phyloP scores from a whole-genome alignment of 2,888 invertebrate species.

The Coleophora flavipennella region DNA sequence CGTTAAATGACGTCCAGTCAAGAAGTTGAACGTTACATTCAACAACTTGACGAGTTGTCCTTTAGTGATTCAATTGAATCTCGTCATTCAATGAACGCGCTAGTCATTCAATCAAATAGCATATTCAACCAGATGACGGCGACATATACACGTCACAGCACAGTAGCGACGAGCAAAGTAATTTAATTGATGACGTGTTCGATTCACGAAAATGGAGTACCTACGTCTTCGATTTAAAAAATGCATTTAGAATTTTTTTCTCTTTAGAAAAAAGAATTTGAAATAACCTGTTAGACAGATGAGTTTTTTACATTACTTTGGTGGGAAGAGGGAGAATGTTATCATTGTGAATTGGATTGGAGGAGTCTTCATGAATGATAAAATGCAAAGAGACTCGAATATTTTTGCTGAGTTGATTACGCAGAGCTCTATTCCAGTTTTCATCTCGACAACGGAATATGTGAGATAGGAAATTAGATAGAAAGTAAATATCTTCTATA shows the following conservation, averaged over 20 bases:
- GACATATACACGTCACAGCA: constrained; percentile 48
- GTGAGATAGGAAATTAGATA: no score
- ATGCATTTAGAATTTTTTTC: constrained; percentile 8
- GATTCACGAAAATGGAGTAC: constrained; percentile 58
- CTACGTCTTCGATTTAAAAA: constrained; percentile 34
- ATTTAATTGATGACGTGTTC: constrained; percentile 70
- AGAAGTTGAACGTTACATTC: no score
- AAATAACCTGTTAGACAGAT: constrained; percentile 1
- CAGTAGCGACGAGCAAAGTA: constrained; percentile 35
- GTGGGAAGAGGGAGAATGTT: neutral
- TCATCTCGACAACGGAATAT: no score
- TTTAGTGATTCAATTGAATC: no score
- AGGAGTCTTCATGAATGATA: neutral
- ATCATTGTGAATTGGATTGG: constrained; percentile 1
- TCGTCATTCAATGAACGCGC: no score
- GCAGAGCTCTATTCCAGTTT: no score
- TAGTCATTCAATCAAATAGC: no score
- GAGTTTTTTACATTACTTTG: neutral
- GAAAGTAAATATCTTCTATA: neutral
- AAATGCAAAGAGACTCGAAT: no score
- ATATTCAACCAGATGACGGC: no score
- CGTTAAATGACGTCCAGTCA: no score
- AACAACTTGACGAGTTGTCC: no score
- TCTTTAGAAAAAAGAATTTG: constrained; percentile 2
- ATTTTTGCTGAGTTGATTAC: no score